phyloP scores from a whole-genome alignment of 1,140 invertebrate genomes.

The Elymnias hypermnestra region DNA sequence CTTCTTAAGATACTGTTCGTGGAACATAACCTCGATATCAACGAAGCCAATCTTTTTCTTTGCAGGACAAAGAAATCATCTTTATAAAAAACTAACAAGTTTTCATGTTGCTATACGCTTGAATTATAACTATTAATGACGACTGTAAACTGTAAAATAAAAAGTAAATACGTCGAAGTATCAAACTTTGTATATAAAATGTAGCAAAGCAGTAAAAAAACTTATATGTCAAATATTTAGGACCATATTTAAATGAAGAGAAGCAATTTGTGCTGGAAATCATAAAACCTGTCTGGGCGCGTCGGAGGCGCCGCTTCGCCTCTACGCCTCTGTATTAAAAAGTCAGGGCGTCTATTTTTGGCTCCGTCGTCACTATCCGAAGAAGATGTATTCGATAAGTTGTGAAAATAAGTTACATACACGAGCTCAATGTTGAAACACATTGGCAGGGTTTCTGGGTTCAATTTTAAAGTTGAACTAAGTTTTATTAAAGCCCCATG shows the following conservation, averaged over 20 bases:
- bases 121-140: no score
- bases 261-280: constrained; percentile 35
- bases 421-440: not conserved
- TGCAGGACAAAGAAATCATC: no score
- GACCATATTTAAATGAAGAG: constrained; percentile 25
- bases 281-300: constrained; percentile 59
- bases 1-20: no score
- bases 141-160: no score
- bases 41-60: no score
- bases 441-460: constrained; percentile 1
- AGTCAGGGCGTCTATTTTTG: constrained; percentile 66
- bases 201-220: constrained; percentile 14
- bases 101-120: no score
- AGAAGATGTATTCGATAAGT: constrained; percentile 55
- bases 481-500: constrained; percentile 3
- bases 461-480: constrained; percentile 3
- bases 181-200: constrained; percentile 9
- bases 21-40: no score
- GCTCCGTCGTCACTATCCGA: constrained; percentile 34
- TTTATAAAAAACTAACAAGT: no score
- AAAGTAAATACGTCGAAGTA: no score
- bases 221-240: constrained; percentile 19
- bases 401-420: constrained; percentile 28
- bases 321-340: constrained; percentile 53
- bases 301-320: constrained; percentile 42